Base-by-base conservation (phyloP, 23 tunicate species). In the Ascidia mentula region DNA sequence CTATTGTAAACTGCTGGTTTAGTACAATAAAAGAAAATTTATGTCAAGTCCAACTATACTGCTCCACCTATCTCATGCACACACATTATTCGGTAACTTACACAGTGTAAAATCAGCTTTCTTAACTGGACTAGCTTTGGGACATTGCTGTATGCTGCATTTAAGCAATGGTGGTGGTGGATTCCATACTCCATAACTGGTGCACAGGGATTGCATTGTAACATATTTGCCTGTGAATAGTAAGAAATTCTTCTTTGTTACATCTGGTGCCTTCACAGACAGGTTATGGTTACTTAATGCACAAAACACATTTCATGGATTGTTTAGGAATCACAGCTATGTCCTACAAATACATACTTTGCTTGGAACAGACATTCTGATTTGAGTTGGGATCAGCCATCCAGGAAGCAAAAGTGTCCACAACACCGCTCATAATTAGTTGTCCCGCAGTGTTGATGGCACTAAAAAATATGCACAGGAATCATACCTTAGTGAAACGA, bases 171-270 rank as follows among this genome's bases (percentile, higher is more conserved):
- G 20, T 17, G 80, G 69, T 26, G 90, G 85, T 37, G 76, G 80
- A 20, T 78, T 79, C 90, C 90, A 86, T 15, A 45, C 37, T 18
- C 80, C 85, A 80, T 33, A 80, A 38, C 73, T 80, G 1, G 90
- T 80, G 34, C 90, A 86, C 20, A 22, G 35, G 26, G 90, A 70
- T 36, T 72, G 40, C 24, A 70, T 73, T 7, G 72, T 31, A 18
- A 60, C 70, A 73, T 69, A 74, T 6, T 85, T 72, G 74, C 73
- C 90, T 86, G 75, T 38, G 42, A 46, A 28, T 42, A 42, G 12
- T 42, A 15, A 9, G 15, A 9, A 12, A 15, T 42, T 42, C 15
- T 42, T 42, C 15, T 42, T 42, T 42, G 15, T 9, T 12, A 9
- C 53, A 42, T 42, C 53, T 9, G 12, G 33, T 15, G 24, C 40